Percentiles rank a stretch among this genome's conserved stretches.
Conservation (phyloP, 2,797 vertebrate species). For the Parauchenoglanis punctatus region DNA sequence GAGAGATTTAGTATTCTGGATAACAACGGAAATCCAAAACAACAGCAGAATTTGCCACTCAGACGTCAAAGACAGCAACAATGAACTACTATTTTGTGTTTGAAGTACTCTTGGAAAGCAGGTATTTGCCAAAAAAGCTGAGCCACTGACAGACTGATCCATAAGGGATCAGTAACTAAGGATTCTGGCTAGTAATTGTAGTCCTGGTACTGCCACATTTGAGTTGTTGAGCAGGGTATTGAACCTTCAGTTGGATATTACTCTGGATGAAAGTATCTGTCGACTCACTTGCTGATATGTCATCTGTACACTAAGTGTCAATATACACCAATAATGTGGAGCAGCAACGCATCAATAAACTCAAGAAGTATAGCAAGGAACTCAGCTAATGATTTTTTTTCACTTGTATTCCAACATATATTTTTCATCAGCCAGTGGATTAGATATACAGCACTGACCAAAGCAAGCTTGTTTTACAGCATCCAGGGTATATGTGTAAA, state of each 20-base stretch:
- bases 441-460: not conserved
- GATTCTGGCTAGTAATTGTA: not conserved
- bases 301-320: not conserved
- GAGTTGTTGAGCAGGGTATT: not conserved
- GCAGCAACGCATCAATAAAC: not conserved
- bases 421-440: not conserved
- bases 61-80: not conserved
- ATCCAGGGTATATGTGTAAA: conserved; percentile 3
- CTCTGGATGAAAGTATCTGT: not conserved
- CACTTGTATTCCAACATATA: not conserved
- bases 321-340: not conserved
- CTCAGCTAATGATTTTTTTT: not conserved
- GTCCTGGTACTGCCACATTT: not conserved
- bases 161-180: not conserved
- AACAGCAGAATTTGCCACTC: not conserved
- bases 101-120: not conserved
- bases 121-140: not conserved
- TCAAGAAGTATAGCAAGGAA: not conserved
- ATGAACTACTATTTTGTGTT: not conserved
- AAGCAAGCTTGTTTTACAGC: not conserved
- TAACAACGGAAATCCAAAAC: not conserved
- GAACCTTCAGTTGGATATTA: not conserved
- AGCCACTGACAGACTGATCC: not conserved
- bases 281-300: not conserved
- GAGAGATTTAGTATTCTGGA: conserved; percentile 3